Conservation (phyloP, 2,797 vertebrate genomes). For the Catostomus latipinnis region DNA sequence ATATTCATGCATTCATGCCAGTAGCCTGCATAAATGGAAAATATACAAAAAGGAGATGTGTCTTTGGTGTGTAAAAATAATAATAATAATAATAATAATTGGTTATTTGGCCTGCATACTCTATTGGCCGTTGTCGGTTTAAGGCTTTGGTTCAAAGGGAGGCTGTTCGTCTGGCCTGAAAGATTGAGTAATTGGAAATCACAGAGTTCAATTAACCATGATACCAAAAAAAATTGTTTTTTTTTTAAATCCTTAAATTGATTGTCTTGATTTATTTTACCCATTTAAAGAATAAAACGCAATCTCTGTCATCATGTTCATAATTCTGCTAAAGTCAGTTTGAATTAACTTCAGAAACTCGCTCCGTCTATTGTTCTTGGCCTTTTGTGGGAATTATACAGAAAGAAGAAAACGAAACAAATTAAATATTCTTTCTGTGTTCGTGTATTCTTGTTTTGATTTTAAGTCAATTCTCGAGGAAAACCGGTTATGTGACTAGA, state of each 20-base stretch:
- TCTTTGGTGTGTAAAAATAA: background rate
- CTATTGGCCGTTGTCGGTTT: background rate
- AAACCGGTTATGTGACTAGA: background rate
- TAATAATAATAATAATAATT: background rate
- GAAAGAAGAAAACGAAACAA: slow-evolving; percentile 23
- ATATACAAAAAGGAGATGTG: slow-evolving; percentile 33
- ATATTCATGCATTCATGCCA: too few species aligned
- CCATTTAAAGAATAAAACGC: slow-evolving; percentile 46
- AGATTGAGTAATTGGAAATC: slow-evolving; percentile 11
- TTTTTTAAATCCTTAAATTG: slow-evolving; percentile 9
- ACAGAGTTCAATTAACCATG: slow-evolving; percentile 31
- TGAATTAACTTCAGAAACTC: slow-evolving; percentile 71
- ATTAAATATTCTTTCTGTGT: slow-evolving; percentile 1
- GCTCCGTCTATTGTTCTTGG: slow-evolving; percentile 36
- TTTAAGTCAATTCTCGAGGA: background rate
- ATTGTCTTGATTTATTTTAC: slow-evolving; percentile 55
- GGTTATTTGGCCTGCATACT: background rate
- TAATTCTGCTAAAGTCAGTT: slow-evolving; percentile 70
- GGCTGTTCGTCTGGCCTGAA: slow-evolving; percentile 3
- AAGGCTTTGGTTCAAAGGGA: background rate
- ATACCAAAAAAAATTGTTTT: slow-evolving; percentile 3
- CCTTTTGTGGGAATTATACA: slow-evolving; percentile 5
- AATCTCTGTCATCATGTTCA: slow-evolving; percentile 66
- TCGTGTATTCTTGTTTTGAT: slow-evolving; percentile 27
- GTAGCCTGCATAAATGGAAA: background rate